Percentiles rank a stretch among this genome's conserved stretches.
These are phyloP conservation scores for Micromys minutus DNA, from an alignment of 2,113 vertebrate genomes.

Conservation along the genomic window DNA sequence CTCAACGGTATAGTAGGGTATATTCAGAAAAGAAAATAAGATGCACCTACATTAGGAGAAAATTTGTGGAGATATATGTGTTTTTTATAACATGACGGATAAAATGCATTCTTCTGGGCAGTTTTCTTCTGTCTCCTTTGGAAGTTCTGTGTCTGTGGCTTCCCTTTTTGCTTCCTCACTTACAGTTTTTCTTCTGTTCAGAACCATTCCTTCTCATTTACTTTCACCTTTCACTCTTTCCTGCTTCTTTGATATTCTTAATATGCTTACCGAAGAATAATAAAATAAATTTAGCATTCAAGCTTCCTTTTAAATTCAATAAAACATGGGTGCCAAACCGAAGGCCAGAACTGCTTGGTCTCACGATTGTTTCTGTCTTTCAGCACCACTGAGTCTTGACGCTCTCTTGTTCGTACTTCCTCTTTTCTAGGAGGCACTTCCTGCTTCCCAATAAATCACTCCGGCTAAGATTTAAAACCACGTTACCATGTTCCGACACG, in stretches of 20 bases:
- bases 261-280: background rate
- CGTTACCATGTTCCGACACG: conserved; percentile 55
- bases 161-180: background rate
- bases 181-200: conserved; percentile 10
- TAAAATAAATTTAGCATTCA: background rate
- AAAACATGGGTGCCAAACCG: conserved; percentile 37
- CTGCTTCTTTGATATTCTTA: background rate
- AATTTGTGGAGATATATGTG: background rate
- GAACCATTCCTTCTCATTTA: conserved; percentile 1
- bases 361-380: conserved; percentile 17
- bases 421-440: conserved; percentile 58
- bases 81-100: conserved; percentile 17
- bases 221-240: background rate
- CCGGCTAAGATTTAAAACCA: conserved; percentile 58
- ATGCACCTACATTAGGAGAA: background rate
- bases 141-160: background rate
- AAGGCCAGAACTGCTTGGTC: background rate
- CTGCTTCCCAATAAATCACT: conserved; percentile 72
- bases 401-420: conserved; percentile 55
- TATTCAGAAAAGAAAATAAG: conserved; percentile 8
- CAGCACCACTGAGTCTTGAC: background rate
- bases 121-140: background rate
- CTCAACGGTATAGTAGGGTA: background rate
- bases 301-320: conserved; percentile 16
- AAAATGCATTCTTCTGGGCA: background rate